Evolutionary conservation across 2,797 vertebrate genomes (phyloP).

Genomic region (Rhinichthys osculus): DNA sequence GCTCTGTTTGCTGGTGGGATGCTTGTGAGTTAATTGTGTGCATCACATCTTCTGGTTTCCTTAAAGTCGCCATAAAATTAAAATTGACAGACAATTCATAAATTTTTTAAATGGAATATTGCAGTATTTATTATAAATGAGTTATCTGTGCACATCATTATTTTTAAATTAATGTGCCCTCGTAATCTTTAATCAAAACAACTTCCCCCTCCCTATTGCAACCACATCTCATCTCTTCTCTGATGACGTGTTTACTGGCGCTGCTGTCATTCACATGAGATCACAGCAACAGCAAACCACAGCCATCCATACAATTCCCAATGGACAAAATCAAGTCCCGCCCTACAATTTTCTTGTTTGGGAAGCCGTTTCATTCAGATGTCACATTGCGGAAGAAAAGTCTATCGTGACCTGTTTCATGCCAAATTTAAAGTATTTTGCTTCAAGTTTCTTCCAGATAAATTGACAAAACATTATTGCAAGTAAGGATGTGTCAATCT

Average conservation of each 20-base stretch:
- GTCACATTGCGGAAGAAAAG: not conserved
- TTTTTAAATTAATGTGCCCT: not conserved
- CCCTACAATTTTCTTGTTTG: not conserved
- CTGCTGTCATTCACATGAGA: not conserved
- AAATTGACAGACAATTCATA: not conserved
- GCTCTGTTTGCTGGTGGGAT: conserved; percentile 93
- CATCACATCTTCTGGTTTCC: not conserved
- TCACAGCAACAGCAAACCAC: not conserved
- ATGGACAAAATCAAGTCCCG: not conserved
- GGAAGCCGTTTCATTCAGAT: not conserved
- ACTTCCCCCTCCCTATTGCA: not conserved
- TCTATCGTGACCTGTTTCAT: not conserved
- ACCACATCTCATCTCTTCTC: not conserved
- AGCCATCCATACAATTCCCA: not conserved
- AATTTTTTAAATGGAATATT: not conserved
- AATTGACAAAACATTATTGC: not conserved
- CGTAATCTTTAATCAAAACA: not conserved
- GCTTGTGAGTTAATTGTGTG: conserved; percentile 80
- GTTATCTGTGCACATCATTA: not conserved
- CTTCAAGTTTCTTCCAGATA: not conserved
- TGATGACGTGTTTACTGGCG: not conserved
- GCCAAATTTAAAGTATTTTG: not conserved
- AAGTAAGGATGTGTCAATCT: too few species aligned
- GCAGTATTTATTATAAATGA: not conserved
- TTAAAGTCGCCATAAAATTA: not conserved